Conservation (phyloP, 2,113 vertebrate genomes). For the Aramus guarauna region DNA sequence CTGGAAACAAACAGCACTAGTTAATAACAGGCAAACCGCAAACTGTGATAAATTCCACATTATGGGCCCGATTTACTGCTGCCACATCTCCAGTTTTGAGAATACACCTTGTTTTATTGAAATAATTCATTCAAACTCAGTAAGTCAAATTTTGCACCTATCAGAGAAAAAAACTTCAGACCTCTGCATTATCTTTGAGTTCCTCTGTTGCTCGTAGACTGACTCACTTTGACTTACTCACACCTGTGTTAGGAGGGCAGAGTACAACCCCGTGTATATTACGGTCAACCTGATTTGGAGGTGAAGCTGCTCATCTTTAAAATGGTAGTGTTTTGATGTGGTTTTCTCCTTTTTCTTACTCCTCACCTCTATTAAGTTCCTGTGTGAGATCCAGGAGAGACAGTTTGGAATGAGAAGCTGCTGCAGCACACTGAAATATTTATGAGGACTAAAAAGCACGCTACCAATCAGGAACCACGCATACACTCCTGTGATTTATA, state of each 20-base stretch:
- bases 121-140: not conserved
- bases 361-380: not conserved
- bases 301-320: not conserved
- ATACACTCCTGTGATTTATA: not conserved
- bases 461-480: not conserved
- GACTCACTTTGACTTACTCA: not conserved
- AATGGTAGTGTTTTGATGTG: not conserved
- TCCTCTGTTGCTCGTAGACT: not conserved
- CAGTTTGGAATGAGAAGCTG: not conserved
- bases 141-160: not conserved
- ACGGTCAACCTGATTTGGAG: not conserved
- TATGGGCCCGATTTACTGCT: not conserved
- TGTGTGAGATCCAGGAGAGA: not conserved
- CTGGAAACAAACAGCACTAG: conserved; percentile 14
- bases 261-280: not conserved
- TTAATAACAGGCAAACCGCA: not conserved
- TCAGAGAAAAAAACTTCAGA: not conserved
- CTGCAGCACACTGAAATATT: not conserved
- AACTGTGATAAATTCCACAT: not conserved
- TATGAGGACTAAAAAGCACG: not conserved
- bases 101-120: not conserved
- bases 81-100: not conserved
- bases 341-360: not conserved
- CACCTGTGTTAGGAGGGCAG: not conserved
- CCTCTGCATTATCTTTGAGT: not conserved